Conservation (phyloP, 2,888 invertebrate species). For the Flexamia atlantica region DNA sequence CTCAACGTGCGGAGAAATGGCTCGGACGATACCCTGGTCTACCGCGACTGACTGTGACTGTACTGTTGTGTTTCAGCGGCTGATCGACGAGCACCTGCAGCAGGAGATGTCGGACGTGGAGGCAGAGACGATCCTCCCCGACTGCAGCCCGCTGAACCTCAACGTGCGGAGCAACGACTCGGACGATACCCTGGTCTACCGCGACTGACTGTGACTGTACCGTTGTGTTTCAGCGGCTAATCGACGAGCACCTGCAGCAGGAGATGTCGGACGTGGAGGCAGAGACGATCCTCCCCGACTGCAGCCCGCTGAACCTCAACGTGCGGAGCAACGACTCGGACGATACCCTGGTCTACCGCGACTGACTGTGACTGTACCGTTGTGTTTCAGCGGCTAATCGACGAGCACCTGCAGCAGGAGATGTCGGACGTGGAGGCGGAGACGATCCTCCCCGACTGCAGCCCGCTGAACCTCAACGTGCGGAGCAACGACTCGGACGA, state of each 20-base stretch:
- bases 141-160: constrained; percentile 68
- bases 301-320: constrained; percentile 69
- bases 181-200: constrained; percentile 65
- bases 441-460: constrained; percentile 63
- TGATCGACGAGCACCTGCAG: constrained; percentile 3
- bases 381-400: constrained; percentile 11
- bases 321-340: constrained; percentile 67
- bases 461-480: constrained; percentile 69
- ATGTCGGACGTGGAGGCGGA: constrained; percentile 63
- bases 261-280: constrained; percentile 59
- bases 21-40: constrained; percentile 65
- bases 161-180: constrained; percentile 68
- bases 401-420: constrained; percentile 6
- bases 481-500: constrained; percentile 67
- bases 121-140: constrained; percentile 65
- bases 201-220: too few relatives aligned
- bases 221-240: constrained; percentile 9
- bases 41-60: constrained; percentile 62
- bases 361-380: too few relatives aligned
- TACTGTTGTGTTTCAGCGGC: constrained; percentile 15
- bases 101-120: constrained; percentile 54
- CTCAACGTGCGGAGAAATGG: constrained; percentile 68
- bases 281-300: constrained; percentile 64
- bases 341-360: constrained; percentile 65
- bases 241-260: constrained; percentile 9